Base-by-base conservation (phyloP, 2,797 vertebrate genomes). In the Enteromius paludinosus region DNA sequence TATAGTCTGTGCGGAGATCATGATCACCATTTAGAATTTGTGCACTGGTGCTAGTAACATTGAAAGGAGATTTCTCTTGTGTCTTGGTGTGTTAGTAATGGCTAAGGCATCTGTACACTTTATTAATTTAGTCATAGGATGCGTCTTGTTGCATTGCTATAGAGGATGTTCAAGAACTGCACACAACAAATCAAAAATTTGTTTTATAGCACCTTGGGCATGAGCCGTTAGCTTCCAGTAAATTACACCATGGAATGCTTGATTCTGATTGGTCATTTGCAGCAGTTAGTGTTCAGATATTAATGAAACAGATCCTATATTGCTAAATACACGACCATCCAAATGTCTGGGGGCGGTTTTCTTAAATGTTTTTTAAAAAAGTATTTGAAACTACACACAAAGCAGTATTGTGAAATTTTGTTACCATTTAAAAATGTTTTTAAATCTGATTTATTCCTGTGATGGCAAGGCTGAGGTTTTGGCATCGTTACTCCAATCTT, bases 91-190 rank as follows among this genome's bases (percentile, higher is more conserved):
- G 30, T 45, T 35, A 23, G 45, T 65, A 20, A 23, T 43, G 10
- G 41, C 33, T 65, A n/a, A 52, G 4, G 10, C 25, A 28, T 15
- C 49, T 54, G 17, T 59, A 18, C 30, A 38, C 15, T 38, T 68
- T 18, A 78, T 78, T 33, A 33, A 79, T 17, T 30, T 11, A 41
- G 59, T 66, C 38, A 18, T 43, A 43, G 69, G 84, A 81, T 86
- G 86, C 65, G 61, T 38, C 68, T 54, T 33, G 45, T 45, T 71
- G 23, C 38, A 23, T n/a, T 56, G 15, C 56, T 49, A 66, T 69
- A 70, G 52, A 78, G 20, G 23, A 59, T 69, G 65, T 62, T 15
- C 5, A 25, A 75, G 30, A 72, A 54, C 25, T 54, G 45, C 30
- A 47, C n/a, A 68, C 12, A 49, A 35, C n/a, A 20, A 23, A 28